Base-by-base conservation (phyloP, 2,888 invertebrate species). In the Nematopogon swammerdamellus region DNA sequence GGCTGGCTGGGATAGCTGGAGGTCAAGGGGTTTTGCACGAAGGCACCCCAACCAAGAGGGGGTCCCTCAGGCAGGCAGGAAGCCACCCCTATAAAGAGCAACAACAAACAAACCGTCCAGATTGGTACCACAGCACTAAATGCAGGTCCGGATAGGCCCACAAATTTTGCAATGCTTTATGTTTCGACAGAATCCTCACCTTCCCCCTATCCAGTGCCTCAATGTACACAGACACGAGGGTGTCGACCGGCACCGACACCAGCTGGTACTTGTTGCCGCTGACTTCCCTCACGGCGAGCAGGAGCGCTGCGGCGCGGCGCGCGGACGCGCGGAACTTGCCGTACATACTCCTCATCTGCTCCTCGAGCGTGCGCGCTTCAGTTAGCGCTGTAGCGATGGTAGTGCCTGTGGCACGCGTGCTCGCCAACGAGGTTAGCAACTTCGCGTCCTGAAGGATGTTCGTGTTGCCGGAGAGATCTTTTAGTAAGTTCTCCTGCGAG, bases 381-480 rank as follows among this genome's bases (percentile, higher is more conserved):
- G 67, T 64, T 5, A 83, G 63, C 2, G 83, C 79, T 3, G 61
- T 60, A 0, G 68, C 62, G 16, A 82, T 81, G 16, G 81, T 81
- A 14, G 63, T 66, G 44, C 80, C 72, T 1, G 82, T 79, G 2
- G 70, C 68, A 14, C 83, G 81, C 0, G 82, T 82, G 17, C 72
- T 69, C 51, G 80, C 74, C 29, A 84, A 59, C 0, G 82, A 82
- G 0, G 73, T 71, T 0, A 82, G 63, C 0, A 83, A 65, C 18
- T 67, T 68, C 16, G 68, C 65, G 55, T 80, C 80, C 62, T 77
- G 70, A 1, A 80, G 58, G 8, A 80, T 76, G 53, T 80, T 72
- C 30, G 60, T 60, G 55, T 72, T 72, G 46, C 66, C 65, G 1
- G 76, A 77, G 11, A 80, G 56, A 16, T 73, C 74, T 45, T 62